Evolutionary conservation across 2,888 invertebrate genomes (phyloP), one percentile per base, ranked within the genome.

Genomic region (Chrysolina americana): DNA sequence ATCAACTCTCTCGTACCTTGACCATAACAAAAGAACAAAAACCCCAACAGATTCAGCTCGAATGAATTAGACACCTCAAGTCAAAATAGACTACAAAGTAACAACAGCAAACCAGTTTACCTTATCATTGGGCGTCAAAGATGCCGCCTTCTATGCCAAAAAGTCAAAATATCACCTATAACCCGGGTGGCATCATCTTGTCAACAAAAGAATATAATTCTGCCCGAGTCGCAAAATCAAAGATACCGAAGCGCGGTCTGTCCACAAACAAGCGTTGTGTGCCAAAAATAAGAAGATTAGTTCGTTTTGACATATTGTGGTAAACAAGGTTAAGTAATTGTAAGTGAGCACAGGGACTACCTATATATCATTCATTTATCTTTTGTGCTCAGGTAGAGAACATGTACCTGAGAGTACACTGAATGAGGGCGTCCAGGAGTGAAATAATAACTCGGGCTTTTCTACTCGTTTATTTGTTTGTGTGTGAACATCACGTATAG

Each of bases 261-360:
- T 72, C 63, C 69, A 68, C 66, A 73, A 66, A 74, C 69, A 62
- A 64, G 56, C 70, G 75, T 74, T 71, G 72, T 72, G 65, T 28
- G 41, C 64, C 56, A 41, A 70, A 72, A 69, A 76, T 81, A 83
- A 86, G 83, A 81, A 85, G 87, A 87, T 87, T 87, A 87, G 87
- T 85, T 82, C 83, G 86, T 87, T 87, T 86, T 87, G 87, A 87
- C 87, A 87, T 85, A 83, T 87, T 87, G 87, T 82, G 87, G 87
- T 87, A 86, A 87, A 87, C 86, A 87, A 87, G 87, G 87, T 84
- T 87, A 87, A 86, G 84, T 87, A 86, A 87, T 87, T 87, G 84
- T 83, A 80, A 77, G 80, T 75, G 78, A 75, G 77, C 78, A 76
- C 63, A 80, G 81, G 83, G 82, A 84, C 28, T 59, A 83, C 83